Conservation (phyloP, 2,797 vertebrate species). For the Leptoclinus maculatus region DNA sequence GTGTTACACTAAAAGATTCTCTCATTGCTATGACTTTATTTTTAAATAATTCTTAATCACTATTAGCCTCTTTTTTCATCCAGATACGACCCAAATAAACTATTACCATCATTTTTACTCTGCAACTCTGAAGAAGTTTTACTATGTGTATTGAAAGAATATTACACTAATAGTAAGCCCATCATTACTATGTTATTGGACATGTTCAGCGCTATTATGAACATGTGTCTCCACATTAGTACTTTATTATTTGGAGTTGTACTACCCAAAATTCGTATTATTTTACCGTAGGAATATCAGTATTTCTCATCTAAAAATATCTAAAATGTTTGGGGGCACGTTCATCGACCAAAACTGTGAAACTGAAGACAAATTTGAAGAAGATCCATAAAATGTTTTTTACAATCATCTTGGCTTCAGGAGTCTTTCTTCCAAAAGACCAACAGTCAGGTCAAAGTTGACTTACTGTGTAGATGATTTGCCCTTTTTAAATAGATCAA, state of each 20-base stretch:
- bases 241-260: not conserved
- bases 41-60: not conserved
- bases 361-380: not conserved
- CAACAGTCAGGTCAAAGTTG: not conserved
- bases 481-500: not conserved
- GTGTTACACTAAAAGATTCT: not conserved
- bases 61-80: not conserved
- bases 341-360: not conserved
- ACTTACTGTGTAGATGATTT: not conserved
- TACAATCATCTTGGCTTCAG: not conserved
- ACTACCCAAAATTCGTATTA: not conserved
- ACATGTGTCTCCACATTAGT: not conserved
- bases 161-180: not conserved
- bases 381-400: not conserved
- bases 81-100: not conserved
- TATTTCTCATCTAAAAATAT: not conserved
- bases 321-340: not conserved
- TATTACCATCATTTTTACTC: not conserved
- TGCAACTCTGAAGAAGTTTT: not conserved
- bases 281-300: not conserved
- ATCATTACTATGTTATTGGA: not conserved
- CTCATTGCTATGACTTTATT: not conserved
- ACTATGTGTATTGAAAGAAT: not conserved
- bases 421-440: not conserved
- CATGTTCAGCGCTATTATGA: not conserved